phyloP scores from a whole-genome alignment of 2,113 vertebrate species.

The Phalacrocorax carbo region DNA sequence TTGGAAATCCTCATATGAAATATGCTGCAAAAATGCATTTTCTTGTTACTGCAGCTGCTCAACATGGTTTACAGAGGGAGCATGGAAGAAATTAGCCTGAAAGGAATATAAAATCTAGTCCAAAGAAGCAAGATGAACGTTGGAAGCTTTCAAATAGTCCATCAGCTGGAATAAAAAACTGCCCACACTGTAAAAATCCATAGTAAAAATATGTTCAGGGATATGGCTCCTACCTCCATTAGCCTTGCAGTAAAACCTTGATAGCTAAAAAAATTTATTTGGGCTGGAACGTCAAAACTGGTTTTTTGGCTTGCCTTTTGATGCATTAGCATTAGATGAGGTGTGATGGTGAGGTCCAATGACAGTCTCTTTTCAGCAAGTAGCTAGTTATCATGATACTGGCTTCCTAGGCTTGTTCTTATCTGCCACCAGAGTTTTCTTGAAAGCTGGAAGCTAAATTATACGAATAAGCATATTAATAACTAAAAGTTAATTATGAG shows the following conservation, averaged over 20 bases:
- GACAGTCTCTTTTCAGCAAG: not conserved
- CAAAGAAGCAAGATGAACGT: not conserved
- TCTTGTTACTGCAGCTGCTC: not conserved
- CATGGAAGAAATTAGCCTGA: not conserved
- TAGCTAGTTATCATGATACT: too few relatives aligned
- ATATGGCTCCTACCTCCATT: not conserved
- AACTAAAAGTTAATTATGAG: not conserved
- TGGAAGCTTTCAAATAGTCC: not conserved
- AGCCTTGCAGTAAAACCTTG: not conserved
- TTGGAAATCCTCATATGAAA: not conserved
- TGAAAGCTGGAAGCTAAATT: conserved; percentile 56
- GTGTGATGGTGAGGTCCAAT: not conserved
- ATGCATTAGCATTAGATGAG: not conserved
- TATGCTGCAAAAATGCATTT: not conserved
- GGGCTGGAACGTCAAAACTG: not conserved
- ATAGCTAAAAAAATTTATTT: not conserved
- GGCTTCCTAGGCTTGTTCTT: not conserved
- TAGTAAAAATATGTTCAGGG: not conserved
- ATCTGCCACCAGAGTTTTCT: not conserved
- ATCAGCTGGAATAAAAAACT: not conserved
- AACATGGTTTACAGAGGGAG: not conserved
- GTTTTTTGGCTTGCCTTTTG: not conserved
- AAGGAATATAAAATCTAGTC: not conserved
- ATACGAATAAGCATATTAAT: conserved; percentile 70
- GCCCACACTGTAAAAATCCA: not conserved